A percentile compares a stretch with the other conserved stretches of the same genome.
Conservation (phyloP, 37 sponge, comb jelly and placozoan species). For the Beroe forskalii region DNA sequence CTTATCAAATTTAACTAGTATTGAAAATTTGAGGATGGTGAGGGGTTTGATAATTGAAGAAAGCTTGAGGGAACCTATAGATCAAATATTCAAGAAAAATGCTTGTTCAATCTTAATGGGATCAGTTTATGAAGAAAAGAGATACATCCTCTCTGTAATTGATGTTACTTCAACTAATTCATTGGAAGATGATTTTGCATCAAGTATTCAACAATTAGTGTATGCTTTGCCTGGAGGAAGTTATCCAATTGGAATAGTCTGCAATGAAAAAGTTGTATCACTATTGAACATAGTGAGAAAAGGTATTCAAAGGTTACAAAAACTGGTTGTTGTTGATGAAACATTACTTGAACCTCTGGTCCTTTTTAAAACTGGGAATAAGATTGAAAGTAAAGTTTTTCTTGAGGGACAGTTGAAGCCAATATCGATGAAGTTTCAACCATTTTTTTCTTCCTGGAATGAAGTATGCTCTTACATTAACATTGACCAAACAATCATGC, state of each 20-base stretch:
- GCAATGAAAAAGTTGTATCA: constrained; percentile 31
- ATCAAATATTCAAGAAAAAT: not conserved
- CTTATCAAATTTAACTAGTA: too few relatives aligned
- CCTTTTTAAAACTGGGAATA: not conserved
- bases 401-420: constrained; percentile 54
- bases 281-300: constrained; percentile 27
- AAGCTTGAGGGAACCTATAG: not conserved
- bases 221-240: constrained; percentile 52
- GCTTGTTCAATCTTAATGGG: constrained; percentile 36
- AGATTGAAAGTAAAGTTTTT: constrained; percentile 44
- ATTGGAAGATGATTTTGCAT: constrained; percentile 14
- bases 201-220: not conserved
- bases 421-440: not conserved
- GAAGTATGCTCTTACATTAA: constrained; percentile 40
- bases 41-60: not conserved
- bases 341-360: constrained; percentile 16
- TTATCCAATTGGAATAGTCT: constrained; percentile 23
- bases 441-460: constrained; percentile 59
- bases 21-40: too few relatives aligned
- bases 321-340: constrained; percentile 17
- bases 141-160: not conserved
- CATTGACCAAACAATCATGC: not conserved
- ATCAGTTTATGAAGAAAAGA: constrained; percentile 3
- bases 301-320: not conserved
- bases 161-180: not conserved